Base-by-base conservation (phyloP, 1,140 invertebrate species). In the Dryas iulia region DNA sequence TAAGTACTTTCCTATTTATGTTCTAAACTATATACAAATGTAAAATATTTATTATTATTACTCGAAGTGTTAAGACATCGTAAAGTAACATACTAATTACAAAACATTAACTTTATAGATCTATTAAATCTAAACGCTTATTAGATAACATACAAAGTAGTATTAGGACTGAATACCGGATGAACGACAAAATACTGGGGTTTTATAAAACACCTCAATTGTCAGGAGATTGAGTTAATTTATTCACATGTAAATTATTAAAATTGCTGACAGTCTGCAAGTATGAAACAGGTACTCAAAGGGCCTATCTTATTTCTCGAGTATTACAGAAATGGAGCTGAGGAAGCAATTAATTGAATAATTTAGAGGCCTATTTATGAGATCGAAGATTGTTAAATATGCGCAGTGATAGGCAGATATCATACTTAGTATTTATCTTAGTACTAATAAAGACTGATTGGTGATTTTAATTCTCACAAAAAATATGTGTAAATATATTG, bases 151-250 rank as follows among this genome's bases (percentile, higher is more conserved):
- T 25, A 59, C 58, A 33, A 59, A 31, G 26, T 14, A 11, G 31
- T 31, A n/a, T 31, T 31, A 59, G 21, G 4, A 14, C 33, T 60
- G 30, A 60, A 47, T 60, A 61, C 11, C 25, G 10, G 18, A 18
- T 21, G 12, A 47, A 47, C 39, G 18, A 54, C 21, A 59, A 66
- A 53, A 31, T 31, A 12, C 30, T 12, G 11, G 0, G 10, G 0
- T 47, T 82, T 77, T 80, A 79, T 78, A 80, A 80, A 82, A 84
- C 73, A 58, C 73, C 81, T 82, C 77, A 84, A 83, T 85, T 80
- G 82, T 78, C 69, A 69, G 74, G 76, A 74, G 77, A 71, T 61
- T 72, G 64, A 59, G 60, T 58, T 79, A 78, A 83, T 77, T 80
- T 73, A 57, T 78, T 66, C 66, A 68, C 61, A 70, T 68, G 72